phyloP scores from a whole-genome alignment of 2,113 vertebrate species.

The Nannobrachium achirus region DNA sequence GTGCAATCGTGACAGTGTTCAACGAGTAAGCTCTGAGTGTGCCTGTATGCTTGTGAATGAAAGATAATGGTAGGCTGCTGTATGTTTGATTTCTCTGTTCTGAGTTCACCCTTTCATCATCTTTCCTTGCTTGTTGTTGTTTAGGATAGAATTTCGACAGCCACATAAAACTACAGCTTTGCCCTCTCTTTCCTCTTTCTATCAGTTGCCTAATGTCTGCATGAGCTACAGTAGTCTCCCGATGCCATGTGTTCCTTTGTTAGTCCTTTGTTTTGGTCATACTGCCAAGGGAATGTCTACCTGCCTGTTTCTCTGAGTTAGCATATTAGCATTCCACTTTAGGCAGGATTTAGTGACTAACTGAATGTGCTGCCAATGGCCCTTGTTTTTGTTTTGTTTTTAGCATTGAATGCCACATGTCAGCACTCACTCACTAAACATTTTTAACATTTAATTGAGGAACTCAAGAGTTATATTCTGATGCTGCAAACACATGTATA shows the following conservation, averaged over 20 bases:
- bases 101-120: conserved; percentile 36
- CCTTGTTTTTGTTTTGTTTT: conserved; percentile 14
- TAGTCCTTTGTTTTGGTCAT: conserved; percentile 55
- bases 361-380: conserved; percentile 59
- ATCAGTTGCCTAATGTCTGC: conserved; percentile 65
- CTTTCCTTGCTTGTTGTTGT: conserved; percentile 58
- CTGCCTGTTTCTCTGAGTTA: conserved; percentile 76
- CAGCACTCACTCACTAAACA: conserved; percentile 11
- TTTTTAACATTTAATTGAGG: conserved; percentile 2
- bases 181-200: conserved; percentile 46
- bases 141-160: conserved; percentile 42
- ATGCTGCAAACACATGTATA: conserved; percentile 41
- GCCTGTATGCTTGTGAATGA: neutral
- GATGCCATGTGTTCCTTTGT: conserved; percentile 21
- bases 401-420: conserved; percentile 3
- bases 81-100: conserved; percentile 53
- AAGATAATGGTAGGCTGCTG: conserved; percentile 5
- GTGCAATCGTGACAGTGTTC: neutral
- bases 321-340: conserved; percentile 39
- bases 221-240: conserved; percentile 61
- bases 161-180: conserved; percentile 55
- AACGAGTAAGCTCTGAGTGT: neutral
- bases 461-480: conserved; percentile 29
- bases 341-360: conserved; percentile 44
- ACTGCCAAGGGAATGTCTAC: conserved; percentile 67